phyloP scores from a whole-genome alignment of 2,888 invertebrate species.

The Liodrosophila aerea region DNA sequence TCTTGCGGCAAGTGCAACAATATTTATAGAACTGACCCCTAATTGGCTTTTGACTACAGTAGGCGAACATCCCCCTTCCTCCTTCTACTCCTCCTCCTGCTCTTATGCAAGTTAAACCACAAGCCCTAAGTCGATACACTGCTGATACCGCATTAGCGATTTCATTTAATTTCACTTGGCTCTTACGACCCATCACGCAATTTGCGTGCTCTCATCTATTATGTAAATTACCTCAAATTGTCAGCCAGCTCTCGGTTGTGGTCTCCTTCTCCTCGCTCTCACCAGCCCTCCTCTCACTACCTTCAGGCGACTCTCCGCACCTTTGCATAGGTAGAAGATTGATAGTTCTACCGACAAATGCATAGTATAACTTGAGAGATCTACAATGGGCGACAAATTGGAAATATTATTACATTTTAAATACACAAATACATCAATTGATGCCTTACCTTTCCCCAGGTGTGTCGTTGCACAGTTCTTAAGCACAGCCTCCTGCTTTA shows the following conservation, averaged over 20 bases:
- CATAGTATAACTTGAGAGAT: no score
- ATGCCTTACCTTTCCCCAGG: no score
- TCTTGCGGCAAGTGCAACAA: slow-evolving; percentile 44
- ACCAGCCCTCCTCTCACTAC: no score
- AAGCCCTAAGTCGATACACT: slow-evolving; percentile 19
- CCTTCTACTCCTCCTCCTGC: neutral
- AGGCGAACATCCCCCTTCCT: no score
- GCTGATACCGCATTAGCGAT: slow-evolving; percentile 8
- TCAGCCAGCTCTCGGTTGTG: slow-evolving; percentile 2
- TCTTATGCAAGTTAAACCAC: slow-evolving; percentile 38
- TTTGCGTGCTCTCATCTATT: slow-evolving; percentile 39
- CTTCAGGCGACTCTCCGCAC: no score
- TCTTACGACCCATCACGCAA: slow-evolving; percentile 43
- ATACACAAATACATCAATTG: no score
- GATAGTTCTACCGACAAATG: no score
- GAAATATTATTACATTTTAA: no score
- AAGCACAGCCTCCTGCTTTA: no score
- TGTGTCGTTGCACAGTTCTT: no score
- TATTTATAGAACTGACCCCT: slow-evolving; percentile 72
- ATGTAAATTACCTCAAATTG: slow-evolving; percentile 42
- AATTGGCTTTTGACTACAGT: slow-evolving; percentile 61
- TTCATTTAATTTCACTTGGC: slow-evolving; percentile 21
- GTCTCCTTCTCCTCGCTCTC: neutral
- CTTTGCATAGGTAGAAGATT: no score
- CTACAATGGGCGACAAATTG: no score